Percentiles rank a stretch among this genome's conserved stretches.
These are phyloP conservation scores for Catharus fuscescens DNA, from an alignment of 2,113 vertebrate species.

Conservation along the genomic window DNA sequence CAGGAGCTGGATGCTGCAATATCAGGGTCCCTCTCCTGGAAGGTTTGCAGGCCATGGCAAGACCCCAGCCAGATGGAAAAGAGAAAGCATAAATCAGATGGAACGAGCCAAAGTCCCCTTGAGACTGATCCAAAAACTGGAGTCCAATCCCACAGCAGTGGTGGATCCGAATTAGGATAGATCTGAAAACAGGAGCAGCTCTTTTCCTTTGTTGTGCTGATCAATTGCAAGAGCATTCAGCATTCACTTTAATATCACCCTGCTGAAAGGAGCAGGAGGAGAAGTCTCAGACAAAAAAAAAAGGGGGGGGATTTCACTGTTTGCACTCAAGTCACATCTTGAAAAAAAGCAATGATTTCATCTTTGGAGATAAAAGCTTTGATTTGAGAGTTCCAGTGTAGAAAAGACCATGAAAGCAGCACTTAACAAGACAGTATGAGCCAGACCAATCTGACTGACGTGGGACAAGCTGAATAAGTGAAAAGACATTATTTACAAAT, in stretches of 20 bases:
- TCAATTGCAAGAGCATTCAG: background rate
- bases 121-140: background rate
- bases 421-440: background rate
- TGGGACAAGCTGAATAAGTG: background rate
- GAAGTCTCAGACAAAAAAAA: background rate
- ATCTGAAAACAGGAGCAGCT: background rate
- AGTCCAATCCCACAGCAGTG: background rate
- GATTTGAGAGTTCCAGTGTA: background rate
- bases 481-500: background rate
- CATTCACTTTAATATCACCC: background rate
- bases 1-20: background rate
- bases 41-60: background rate
- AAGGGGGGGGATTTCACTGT: background rate
- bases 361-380: background rate
- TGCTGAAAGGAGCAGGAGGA: background rate
- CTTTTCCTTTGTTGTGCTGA: background rate
- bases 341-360: background rate
- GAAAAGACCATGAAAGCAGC: background rate
- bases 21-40: background rate
- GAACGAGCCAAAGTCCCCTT: background rate
- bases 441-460: background rate
- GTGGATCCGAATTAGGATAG: background rate
- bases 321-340: background rate
- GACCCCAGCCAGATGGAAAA: background rate
- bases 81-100: background rate